Conservation (phyloP, 2,113 vertebrate species). For the Notothenia coriiceps region DNA sequence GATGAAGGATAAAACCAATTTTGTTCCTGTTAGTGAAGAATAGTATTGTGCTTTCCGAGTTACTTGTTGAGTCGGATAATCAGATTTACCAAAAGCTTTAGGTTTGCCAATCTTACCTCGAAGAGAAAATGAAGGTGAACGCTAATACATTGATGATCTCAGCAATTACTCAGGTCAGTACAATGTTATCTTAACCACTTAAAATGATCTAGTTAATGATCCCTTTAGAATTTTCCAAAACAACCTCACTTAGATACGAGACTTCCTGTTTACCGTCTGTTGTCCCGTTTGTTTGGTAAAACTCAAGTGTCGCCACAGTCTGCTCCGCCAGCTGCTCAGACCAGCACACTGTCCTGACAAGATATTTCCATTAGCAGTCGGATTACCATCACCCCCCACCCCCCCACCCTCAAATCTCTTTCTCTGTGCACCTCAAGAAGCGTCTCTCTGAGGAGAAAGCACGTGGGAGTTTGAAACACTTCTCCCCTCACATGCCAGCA, state of each 20-base stretch:
- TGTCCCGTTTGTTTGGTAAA: slow-evolving; percentile 50
- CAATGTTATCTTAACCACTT: background rate
- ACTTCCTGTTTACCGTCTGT: slow-evolving; percentile 11
- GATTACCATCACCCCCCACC: slow-evolving; percentile 52
- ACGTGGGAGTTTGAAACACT: slow-evolving; percentile 65
- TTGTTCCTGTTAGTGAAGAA: background rate
- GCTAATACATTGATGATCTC: background rate
- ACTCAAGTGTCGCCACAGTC: slow-evolving; percentile 44
- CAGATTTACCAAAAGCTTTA: background rate
- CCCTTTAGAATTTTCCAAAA: background rate
- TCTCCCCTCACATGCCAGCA: slow-evolving; percentile 66
- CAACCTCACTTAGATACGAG: slow-evolving; percentile 2
- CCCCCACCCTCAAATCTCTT: background rate
- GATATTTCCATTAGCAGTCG: slow-evolving; percentile 84
- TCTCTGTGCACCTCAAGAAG: slow-evolving; percentile 48
- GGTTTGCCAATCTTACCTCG: background rate
- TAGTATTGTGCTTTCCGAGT: background rate
- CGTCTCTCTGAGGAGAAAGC: slow-evolving; percentile 59
- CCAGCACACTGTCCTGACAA: slow-evolving; percentile 68
- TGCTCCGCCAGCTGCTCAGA: slow-evolving; percentile 38
- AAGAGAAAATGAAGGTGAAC: background rate
- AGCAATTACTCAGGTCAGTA: background rate
- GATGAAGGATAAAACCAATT: slow-evolving; percentile 12
- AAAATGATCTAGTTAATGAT: background rate
- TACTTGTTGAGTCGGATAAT: slow-evolving; percentile 16